Base-by-base conservation (phyloP, 1,140 invertebrate genomes). In the Watersipora subatra region DNA sequence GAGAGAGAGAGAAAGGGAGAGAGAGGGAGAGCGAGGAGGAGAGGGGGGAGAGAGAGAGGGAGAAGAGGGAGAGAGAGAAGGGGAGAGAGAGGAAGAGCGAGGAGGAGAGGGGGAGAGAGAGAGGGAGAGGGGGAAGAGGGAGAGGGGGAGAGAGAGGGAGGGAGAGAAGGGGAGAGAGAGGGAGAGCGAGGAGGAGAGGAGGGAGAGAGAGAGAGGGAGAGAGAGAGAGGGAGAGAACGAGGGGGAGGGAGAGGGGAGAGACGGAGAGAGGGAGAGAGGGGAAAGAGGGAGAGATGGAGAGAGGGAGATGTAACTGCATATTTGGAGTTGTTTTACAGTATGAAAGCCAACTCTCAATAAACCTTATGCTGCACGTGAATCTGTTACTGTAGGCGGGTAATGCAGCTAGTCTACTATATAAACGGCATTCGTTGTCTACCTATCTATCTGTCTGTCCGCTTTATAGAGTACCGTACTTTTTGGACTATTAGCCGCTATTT, bases 1-100 rank as follows among this genome's bases (percentile, higher is more conserved):
- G 28, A 30, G 17, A 61, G 29, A 69, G 20, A 22, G 1, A 59
- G 27, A 69, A 62, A 68, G 64, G 28, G n/a, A 34, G n/a, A n/a
- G n/a, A n/a, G n/a, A n/a, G n/a, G n/a, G n/a, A n/a, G n/a, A n/a
- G n/a, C n/a, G n/a, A n/a, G n/a, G 59, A 28, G 61, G 64, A 19
- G n/a, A 28, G 64, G 28, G 19, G 61, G 26, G 62, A 25, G 25
- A 57, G 28, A 19, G 19, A 57, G 19, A 25, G 63, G 59, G 59
- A 25, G 25, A 57, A 64, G 19, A 57, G 19, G 62, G 64, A 20
- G 28, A 28, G 25, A 19, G 59, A 28, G n/a, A 25, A 27, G 19
- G 64, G 64, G 19, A 26, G 26, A 25, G 64, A 64, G n/a, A 64
- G 17, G 59, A 57, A 26, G 61, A 28, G 25, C n/a, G 20, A 19